Percentiles rank a stretch among this genome's conserved stretches.
These are phyloP conservation scores for Ischnura elegans DNA, from an alignment of 2,888 invertebrate genomes.

Conservation along the genomic window DNA sequence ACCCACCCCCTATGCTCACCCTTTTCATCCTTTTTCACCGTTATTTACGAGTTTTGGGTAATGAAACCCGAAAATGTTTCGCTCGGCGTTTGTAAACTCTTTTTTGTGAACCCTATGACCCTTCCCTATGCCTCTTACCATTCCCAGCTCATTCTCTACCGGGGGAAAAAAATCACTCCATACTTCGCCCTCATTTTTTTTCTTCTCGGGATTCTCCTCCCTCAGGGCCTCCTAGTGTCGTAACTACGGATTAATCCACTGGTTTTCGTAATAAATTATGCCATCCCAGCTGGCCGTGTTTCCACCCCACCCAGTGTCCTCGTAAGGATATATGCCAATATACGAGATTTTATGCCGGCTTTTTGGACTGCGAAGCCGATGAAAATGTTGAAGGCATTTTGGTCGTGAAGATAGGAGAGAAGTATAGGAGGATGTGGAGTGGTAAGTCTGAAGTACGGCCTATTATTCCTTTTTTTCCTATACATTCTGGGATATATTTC, in stretches of 20 bases:
- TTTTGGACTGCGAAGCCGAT: background rate
- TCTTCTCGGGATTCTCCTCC: background rate
- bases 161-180: background rate
- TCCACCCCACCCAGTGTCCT: too few relatives aligned
- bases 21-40: background rate
- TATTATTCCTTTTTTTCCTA: too few relatives aligned
- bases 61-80: constrained; percentile 50
- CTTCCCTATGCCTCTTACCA: background rate
- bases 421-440: background rate
- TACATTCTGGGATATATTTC: background rate
- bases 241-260: background rate
- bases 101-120: constrained; percentile 28
- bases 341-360: background rate
- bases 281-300: too few relatives aligned
- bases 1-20: too few relatives aligned
- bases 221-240: background rate
- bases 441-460: background rate
- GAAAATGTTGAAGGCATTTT: background rate
- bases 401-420: background rate
- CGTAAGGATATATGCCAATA: background rate
- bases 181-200: background rate
- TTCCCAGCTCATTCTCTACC: background rate
- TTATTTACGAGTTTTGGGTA: constrained; percentile 46
- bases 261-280: background rate
- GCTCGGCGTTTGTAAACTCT: constrained; percentile 52